These are phyloP conservation scores for Arbacia lixula DNA, from an alignment of 53 echinoderm and acorn worm genomes.

Conservation along the genomic window DNA sequence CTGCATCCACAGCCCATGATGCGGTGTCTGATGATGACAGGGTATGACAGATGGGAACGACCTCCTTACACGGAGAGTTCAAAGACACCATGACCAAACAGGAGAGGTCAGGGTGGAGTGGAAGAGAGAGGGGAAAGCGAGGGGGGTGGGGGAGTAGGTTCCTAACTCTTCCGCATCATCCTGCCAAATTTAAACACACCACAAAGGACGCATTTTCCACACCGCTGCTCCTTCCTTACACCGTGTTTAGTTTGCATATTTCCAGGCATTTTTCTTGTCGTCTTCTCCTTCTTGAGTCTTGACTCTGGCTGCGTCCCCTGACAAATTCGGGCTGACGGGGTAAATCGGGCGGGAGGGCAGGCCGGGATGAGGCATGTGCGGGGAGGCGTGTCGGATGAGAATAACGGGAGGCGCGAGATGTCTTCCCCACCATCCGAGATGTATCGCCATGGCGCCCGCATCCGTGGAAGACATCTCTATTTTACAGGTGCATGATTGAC, in stretches of 20 bases:
- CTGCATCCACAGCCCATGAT: no score
- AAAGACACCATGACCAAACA: no score
- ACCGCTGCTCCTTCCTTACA: not conserved
- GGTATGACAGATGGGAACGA: no score
- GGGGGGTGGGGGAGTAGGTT: no score
- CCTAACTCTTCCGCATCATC: constrained; percentile 2
- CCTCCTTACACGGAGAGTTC: no score
- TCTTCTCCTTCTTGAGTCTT: constrained; percentile 8
- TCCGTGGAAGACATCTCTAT: not conserved
- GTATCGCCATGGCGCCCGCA: constrained; percentile 2
- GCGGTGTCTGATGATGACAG: no score
- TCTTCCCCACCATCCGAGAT: constrained; percentile 3
- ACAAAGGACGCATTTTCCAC: constrained; percentile 26
- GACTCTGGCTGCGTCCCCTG: not conserved
- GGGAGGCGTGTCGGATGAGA: constrained; percentile 36
- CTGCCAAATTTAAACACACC: not conserved
- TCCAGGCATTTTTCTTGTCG: no score
- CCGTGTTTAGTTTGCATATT: not conserved
- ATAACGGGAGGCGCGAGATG: constrained; percentile 15
- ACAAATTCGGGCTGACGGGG: constrained; percentile 38
- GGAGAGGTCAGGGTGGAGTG: no score
- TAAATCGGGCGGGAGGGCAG: constrained; percentile 39
- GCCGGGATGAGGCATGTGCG: constrained; percentile 18
- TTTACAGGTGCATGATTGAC: constrained; percentile 12
- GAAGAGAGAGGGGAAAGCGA: no score